These are phyloP conservation scores for Netelia fuscicornis DNA, from an alignment of 2,888 invertebrate species.

Conservation along the genomic window DNA sequence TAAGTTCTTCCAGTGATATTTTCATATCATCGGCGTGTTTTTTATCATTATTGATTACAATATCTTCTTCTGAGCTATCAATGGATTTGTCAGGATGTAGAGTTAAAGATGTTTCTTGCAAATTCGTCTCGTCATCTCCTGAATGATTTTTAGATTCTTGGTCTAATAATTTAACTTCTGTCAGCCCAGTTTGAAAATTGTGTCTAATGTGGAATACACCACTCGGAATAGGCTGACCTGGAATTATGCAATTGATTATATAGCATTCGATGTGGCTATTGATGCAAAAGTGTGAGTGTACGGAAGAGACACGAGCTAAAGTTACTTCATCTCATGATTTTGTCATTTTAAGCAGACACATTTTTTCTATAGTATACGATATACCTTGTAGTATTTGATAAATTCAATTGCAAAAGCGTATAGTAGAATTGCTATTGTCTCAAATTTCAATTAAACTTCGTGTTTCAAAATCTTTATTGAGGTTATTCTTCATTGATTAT, in stretches of 20 bases:
- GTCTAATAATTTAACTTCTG: conserved; percentile 90
- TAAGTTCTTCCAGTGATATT: conserved; percentile 79
- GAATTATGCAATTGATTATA: conserved; percentile 76
- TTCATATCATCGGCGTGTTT: conserved; percentile 75
- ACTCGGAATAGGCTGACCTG: conserved; percentile 90
- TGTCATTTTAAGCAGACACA: no score
- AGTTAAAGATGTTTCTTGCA: conserved; percentile 74
- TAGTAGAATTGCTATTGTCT: neutral
- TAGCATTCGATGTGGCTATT: neutral
- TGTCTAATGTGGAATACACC: conserved; percentile 90
- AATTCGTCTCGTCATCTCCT: conserved; percentile 60
- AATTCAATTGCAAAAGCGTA: neutral
- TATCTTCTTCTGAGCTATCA: conserved; percentile 68
- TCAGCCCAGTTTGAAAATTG: conserved; percentile 90
- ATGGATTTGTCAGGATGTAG: conserved; percentile 78
- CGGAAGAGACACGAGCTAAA: neutral
- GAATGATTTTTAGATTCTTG: conserved; percentile 74
- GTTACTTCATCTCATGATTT: no score
- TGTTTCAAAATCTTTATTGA: conserved; percentile 5
- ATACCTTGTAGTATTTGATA: no score
- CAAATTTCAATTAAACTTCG: neutral
- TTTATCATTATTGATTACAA: conserved; percentile 83
- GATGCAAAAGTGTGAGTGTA: neutral
- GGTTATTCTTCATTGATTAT: conserved; percentile 76
- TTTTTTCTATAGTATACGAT: no score